phyloP scores from a whole-genome alignment of 2,113 vertebrate species.

The Micronycteris hirsuta region DNA sequence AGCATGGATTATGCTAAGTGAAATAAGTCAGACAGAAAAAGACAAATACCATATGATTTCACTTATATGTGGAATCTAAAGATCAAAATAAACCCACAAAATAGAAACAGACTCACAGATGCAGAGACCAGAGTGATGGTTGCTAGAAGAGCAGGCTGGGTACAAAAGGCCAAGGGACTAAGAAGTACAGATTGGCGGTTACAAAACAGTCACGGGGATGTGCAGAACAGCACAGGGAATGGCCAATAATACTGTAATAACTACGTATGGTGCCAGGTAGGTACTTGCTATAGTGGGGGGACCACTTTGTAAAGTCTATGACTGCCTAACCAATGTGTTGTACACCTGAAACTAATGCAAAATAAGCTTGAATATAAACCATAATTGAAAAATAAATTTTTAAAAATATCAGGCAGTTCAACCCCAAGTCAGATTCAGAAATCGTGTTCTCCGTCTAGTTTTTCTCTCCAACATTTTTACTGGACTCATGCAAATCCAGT shows the following conservation, averaged over 20 bases:
- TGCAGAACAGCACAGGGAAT: not conserved
- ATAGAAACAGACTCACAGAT: not conserved
- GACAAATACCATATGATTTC: too few species aligned
- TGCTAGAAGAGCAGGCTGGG: not conserved
- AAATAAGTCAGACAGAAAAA: too few species aligned
- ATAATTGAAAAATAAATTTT: not conserved
- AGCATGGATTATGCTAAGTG: too few species aligned
- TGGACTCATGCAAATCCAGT: not conserved
- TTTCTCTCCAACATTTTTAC: not conserved
- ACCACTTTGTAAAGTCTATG: not conserved
- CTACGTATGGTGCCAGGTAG: not conserved
- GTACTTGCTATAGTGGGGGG: not conserved
- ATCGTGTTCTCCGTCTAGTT: not conserved
- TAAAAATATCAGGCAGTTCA: not conserved
- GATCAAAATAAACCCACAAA: not conserved
- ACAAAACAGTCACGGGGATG: not conserved
- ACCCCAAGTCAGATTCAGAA: not conserved
- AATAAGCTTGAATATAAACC: not conserved
- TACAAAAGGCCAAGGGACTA: not conserved
- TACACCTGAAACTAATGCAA: not conserved
- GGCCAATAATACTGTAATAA: not conserved
- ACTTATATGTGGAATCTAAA: too few species aligned
- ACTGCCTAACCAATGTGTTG: not conserved
- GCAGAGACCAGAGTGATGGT: not conserved
- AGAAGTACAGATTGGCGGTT: not conserved